Evolutionary conservation across 53 echinoderm and acorn worm species (phyloP).

Genomic region (Echinometra lucunter): DNA sequence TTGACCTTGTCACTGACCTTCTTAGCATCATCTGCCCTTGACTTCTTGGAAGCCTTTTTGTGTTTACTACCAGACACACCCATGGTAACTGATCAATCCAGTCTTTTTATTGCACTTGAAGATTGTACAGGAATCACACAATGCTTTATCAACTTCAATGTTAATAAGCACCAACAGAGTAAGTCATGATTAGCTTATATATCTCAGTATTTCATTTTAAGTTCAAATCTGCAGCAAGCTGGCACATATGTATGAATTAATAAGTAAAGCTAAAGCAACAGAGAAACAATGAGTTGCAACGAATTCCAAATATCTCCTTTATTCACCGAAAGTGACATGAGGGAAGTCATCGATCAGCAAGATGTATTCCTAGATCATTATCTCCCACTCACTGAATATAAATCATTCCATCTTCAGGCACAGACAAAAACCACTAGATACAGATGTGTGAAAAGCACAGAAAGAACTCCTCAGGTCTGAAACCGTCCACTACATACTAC

Average conservation of each 20-base stretch:
- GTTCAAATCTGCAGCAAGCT: background rate
- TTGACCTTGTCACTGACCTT: background rate
- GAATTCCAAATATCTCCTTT: constrained; percentile 24
- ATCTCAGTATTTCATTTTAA: background rate
- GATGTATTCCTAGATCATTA: constrained; percentile 3
- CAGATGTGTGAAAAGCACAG: background rate
- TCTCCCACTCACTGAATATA: background rate
- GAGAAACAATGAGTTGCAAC: background rate
- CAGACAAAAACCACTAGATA: background rate
- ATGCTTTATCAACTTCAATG: background rate
- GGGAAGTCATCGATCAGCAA: background rate
- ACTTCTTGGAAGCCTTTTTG: constrained; percentile 44
- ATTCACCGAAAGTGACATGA: background rate
- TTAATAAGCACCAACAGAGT: background rate
- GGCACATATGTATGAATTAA: background rate
- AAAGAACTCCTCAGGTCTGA: background rate
- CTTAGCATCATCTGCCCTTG: background rate
- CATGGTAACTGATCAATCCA: constrained; percentile 14
- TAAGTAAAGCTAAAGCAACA: background rate
- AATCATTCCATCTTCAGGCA: background rate
- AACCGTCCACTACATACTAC: background rate
- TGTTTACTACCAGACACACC: constrained; percentile 29
- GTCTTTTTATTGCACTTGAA: background rate
- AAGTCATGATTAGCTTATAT: background rate
- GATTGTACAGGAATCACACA: background rate